Base-by-base conservation (phyloP, 2,113 vertebrate species). In the Tachysurus fulvidraco region DNA sequence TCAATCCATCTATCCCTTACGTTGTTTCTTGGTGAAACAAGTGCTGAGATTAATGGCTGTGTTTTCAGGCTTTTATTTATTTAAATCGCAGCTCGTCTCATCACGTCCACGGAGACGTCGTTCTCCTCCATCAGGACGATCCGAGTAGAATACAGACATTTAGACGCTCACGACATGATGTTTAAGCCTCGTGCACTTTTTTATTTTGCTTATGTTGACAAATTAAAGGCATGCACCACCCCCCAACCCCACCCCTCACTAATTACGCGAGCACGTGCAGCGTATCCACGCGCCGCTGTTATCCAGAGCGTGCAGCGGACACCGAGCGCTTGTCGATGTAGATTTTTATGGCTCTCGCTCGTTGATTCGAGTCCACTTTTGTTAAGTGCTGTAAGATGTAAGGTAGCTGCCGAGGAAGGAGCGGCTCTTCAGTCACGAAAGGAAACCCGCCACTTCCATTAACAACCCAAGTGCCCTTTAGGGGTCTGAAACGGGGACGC, bases 371-470 rank as follows among this genome's bases (percentile, higher is more conserved):
- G 25, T 64, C 12, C 74, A 57, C 78, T 57, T 10, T 55, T 14
- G 9, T 44, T 41, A 59, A 80, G 74, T 19, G 46, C 6, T 52
- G 21, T 30, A 71, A 71, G 30, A 19, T 19, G 30, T 21, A 36
- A 71, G 44, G 23, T n/a, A 83, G n/a, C 83, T 73, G 13, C 59
- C 44, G 4, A 12, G 16, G 2, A 30, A 59, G 74, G 55, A n/a
- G 67, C 65, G 25, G 59, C 28, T 44, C 46, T 57, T 28, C 23
- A 71, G 62, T 14, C 21, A 55, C n/a, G 73, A 62, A 8, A 86
- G 85, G 88, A 88, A 81, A 19, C 81, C 30, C 67, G 1, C 55
- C 46, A 83, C 41, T 84, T 46, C 10, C 7, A 74, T 13, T 46
- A 74, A 50, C 71, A 1, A 23, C 71, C 44, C 71, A 25, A 50